phyloP scores from a whole-genome alignment of 2,113 vertebrate species.

The Ammodramus savannarum region DNA sequence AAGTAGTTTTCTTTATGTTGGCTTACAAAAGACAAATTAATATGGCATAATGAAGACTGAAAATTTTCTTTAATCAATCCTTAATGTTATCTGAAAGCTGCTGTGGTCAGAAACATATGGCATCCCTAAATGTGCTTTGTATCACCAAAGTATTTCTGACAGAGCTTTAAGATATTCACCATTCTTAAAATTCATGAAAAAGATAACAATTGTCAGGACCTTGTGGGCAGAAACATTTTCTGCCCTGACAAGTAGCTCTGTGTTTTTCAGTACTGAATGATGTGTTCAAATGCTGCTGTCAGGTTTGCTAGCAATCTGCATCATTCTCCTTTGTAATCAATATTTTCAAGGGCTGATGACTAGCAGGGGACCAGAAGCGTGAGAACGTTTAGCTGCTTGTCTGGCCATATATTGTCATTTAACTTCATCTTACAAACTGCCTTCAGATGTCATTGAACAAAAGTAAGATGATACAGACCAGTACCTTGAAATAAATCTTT shows the following conservation, averaged over 20 bases:
- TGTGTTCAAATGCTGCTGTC: slow-evolving; percentile 41
- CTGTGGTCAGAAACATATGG: neutral
- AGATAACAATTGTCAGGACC: slow-evolving; percentile 23
- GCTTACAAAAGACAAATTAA: neutral
- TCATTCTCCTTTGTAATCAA: slow-evolving; percentile 60
- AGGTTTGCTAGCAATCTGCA: slow-evolving; percentile 33
- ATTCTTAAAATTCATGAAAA: slow-evolving; percentile 24
- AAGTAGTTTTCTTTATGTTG: neutral
- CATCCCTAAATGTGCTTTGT: neutral
- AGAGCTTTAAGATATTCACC: neutral
- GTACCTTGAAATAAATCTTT: slow-evolving; percentile 36
- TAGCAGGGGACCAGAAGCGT: neutral
- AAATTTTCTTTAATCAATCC: neutral
- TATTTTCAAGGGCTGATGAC: slow-evolving; percentile 42
- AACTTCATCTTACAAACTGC: slow-evolving; percentile 42
- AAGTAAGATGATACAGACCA: neutral
- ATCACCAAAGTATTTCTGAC: neutral
- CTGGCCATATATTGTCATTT: slow-evolving; percentile 35
- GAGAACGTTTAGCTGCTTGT: slow-evolving; percentile 42
- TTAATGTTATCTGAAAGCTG: neutral
- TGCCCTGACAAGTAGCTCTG: slow-evolving; percentile 50
- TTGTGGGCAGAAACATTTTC: slow-evolving; percentile 42
- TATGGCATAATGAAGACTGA: neutral
- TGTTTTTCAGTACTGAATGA: slow-evolving; percentile 46
- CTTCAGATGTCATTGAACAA: slow-evolving; percentile 17